Percentiles rank a stretch among this genome's conserved stretches.
Conservation (phyloP, 1,140 invertebrate species). For the Drosophila ercepeae region DNA sequence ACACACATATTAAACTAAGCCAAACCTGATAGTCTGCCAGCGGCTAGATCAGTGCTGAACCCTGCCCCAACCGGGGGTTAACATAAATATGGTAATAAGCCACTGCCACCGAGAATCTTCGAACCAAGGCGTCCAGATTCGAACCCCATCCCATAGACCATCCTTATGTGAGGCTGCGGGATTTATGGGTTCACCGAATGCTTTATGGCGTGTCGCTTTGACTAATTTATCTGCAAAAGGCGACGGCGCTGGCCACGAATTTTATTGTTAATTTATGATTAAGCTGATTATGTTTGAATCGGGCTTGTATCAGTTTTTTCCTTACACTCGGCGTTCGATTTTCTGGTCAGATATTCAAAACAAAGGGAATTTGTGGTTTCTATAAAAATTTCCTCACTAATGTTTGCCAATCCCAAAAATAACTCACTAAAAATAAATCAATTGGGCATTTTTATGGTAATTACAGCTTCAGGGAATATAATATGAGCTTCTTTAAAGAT, state of each 20-base stretch:
- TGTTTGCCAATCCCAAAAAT: constrained; percentile 17
- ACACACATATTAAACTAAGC: constrained; percentile 15
- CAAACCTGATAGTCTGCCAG: constrained; percentile 41
- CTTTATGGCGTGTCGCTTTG: constrained; percentile 83
- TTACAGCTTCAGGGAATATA: neutral
- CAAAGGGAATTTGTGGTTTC: constrained; percentile 10
- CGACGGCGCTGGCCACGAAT: constrained; percentile 58
- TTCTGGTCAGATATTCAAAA: neutral
- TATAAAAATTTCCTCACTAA: neutral
- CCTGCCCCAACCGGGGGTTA: constrained; percentile 42
- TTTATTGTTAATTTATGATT: constrained; percentile 81
- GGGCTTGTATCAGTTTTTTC: constrained; percentile 17
- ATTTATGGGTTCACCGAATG: constrained; percentile 82
- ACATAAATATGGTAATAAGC: constrained; percentile 83
- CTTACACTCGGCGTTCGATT: neutral
- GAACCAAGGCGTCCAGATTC: neutral
- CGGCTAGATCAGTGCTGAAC: constrained; percentile 74
- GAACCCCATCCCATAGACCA: constrained; percentile 24
- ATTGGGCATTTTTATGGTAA: neutral
- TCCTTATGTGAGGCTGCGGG: constrained; percentile 43
- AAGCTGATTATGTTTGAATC: constrained; percentile 64
- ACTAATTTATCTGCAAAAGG: constrained; percentile 79
- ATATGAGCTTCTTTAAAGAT: neutral
- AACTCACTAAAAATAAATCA: neutral
- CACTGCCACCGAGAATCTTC: constrained; percentile 35